A percentile compares a stretch with the other conserved stretches of the same genome.
phyloP scores from a whole-genome alignment of 2,113 vertebrate species.

The Cacatua alba region DNA sequence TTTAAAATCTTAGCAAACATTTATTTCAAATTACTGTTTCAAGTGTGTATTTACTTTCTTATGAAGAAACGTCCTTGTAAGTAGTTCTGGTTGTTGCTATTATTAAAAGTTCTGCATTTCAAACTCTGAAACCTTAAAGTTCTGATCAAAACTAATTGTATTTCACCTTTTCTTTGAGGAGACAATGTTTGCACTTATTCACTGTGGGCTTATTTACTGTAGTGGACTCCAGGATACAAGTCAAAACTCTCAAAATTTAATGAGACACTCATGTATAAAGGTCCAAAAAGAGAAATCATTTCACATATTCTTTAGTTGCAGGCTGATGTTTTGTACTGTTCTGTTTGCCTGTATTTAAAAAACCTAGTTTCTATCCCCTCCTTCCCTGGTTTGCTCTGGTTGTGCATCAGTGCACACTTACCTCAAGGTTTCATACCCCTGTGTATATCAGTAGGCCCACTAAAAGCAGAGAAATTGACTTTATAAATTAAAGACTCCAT shows the following conservation, averaged over 20 bases:
- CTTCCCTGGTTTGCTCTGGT: neutral
- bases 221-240: neutral
- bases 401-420: neutral
- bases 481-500: neutral
- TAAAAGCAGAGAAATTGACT: neutral
- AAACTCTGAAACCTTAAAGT: neutral
- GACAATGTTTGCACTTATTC: neutral
- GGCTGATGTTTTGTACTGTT: neutral
- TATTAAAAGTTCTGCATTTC: neutral
- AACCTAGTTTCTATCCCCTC: neutral
- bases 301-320: neutral
- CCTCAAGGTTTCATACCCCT: neutral
- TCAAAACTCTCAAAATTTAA: neutral
- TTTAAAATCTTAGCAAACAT: neutral
- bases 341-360: neutral
- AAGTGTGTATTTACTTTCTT: neutral
- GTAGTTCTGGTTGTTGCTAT: neutral
- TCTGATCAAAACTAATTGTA: neutral
- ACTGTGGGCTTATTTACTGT: neutral
- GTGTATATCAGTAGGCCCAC: neutral
- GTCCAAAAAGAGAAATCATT: neutral
- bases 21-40: neutral
- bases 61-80: neutral
- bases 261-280: neutral
- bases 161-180: neutral